A percentile compares a stretch with the other conserved stretches of the same genome.
Conservation (phyloP, 2,888 invertebrate genomes). For the Luperina nickerlii region DNA sequence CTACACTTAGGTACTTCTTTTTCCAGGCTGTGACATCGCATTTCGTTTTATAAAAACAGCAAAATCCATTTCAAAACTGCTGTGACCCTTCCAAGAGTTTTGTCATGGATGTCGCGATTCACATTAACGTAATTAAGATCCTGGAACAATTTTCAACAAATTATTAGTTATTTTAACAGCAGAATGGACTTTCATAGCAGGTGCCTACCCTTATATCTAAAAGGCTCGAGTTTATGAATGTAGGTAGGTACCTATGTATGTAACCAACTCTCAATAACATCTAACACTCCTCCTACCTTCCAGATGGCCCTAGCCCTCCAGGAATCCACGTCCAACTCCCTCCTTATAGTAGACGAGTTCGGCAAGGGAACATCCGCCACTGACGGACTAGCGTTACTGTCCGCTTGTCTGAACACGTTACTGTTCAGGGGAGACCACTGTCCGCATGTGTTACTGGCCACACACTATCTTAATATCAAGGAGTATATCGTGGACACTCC, state of each 20-base stretch:
- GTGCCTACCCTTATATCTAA: not conserved
- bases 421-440: conserved; percentile 89
- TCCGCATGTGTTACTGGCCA: conserved; percentile 94
- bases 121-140: not conserved
- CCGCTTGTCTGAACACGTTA: conserved; percentile 92
- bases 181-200: not conserved
- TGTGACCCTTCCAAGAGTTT: not conserved
- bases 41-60: not conserved
- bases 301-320: conserved; percentile 94
- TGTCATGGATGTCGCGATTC: not conserved
- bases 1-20: not conserved
- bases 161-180: not conserved
- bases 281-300: not conserved
- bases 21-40: not conserved
- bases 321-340: conserved; percentile 91
- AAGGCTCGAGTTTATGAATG: not conserved
- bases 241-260: not conserved
- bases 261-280: not conserved
- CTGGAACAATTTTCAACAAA: not conserved
- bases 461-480: conserved; percentile 93
- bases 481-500: conserved; percentile 90
- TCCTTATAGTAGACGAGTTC: conserved; percentile 93
- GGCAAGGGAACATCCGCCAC: conserved; percentile 62
- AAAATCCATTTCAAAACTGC: not conserved
- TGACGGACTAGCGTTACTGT: conserved; percentile 94